Percentiles rank a stretch among this genome's conserved stretches.
Evolutionary conservation across 2,888 invertebrate species (phyloP).

Genomic region (Limnephilus rhombicus): DNA sequence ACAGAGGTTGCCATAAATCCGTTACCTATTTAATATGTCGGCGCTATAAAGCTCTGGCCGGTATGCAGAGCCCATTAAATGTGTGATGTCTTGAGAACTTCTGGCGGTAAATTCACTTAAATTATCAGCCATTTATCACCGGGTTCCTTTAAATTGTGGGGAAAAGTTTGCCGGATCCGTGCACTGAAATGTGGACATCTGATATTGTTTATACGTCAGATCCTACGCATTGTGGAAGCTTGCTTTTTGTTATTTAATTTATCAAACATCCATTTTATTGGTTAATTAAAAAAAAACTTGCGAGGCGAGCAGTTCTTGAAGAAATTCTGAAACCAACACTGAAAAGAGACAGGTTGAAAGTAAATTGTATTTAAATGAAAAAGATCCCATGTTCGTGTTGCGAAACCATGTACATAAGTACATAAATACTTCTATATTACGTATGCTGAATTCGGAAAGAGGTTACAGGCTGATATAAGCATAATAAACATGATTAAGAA

Average conservation of each 20-base stretch:
- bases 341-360: background rate
- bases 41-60: slow-evolving; percentile 55
- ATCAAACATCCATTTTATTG: background rate
- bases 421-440: background rate
- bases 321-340: background rate
- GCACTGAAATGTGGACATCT: background rate
- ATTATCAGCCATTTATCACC: slow-evolving; percentile 50
- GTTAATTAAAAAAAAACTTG: background rate
- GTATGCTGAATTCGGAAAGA: background rate
- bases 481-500: background rate
- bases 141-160: slow-evolving; percentile 30
- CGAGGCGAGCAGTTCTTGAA: background rate
- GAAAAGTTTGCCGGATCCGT: slow-evolving; percentile 33
- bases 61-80: slow-evolving; percentile 60
- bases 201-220: too few relatives aligned
- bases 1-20: slow-evolving; percentile 58
- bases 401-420: background rate
- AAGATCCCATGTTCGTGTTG: background rate
- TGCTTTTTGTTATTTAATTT: background rate
- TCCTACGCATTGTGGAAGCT: background rate
- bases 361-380: background rate
- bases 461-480: background rate
- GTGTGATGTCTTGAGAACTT: slow-evolving; percentile 60
- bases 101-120: slow-evolving; percentile 52
- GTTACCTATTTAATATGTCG: slow-evolving; percentile 62